Evolutionary conservation across 2,797 vertebrate species (phyloP), one percentile per base, ranked within the genome.

Genomic region (Clangula hyemalis): DNA sequence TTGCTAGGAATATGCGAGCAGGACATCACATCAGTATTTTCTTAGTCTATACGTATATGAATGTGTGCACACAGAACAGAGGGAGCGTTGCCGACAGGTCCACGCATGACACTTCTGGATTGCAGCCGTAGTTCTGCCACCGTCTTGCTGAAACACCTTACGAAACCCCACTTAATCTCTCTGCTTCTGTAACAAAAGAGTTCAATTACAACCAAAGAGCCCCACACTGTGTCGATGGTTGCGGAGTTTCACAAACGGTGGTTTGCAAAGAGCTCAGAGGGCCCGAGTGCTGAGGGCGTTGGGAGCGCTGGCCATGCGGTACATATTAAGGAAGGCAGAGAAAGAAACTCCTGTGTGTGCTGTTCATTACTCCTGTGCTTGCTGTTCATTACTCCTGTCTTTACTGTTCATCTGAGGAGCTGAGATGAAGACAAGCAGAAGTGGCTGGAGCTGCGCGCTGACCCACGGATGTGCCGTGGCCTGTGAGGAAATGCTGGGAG

Each of bases 341-440:
- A 70, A 83, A 65, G 53, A 95, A 80, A 88, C 81, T 80, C 72
- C 69, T 93, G 80, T 71, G 61, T 87, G 90, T 62, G 58, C 41
- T 43, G n/a, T 76, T 92, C 96, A 86, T 87, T 22, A 47, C 47
- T 47, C 21, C 47, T 93, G 80, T 71, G 65, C 85, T 89, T 62
- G 58, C 41, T 43, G 30, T 73, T 92, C 96, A 87, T 85, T 25
- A 85, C 81, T 83, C 75, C 72, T 93, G 80, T 65, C 58, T 87
- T 92, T 62, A 58, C 38, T 43, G n/a, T 76, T 92, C 96, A 87
- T 87, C 85, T 83, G 70, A 90, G 45, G 77, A 95, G 85, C 86
- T 78, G 89, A 87, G 92, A 77, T 84, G 92, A 95, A 95, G 96
- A 95, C 73, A 85, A 89, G 89, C 72, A 18, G 93, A 72, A 72